Evolutionary conservation across 2,113 vertebrate genomes (phyloP), one percentile per base, ranked within the genome.

Genomic region (Gobio gobio): DNA sequence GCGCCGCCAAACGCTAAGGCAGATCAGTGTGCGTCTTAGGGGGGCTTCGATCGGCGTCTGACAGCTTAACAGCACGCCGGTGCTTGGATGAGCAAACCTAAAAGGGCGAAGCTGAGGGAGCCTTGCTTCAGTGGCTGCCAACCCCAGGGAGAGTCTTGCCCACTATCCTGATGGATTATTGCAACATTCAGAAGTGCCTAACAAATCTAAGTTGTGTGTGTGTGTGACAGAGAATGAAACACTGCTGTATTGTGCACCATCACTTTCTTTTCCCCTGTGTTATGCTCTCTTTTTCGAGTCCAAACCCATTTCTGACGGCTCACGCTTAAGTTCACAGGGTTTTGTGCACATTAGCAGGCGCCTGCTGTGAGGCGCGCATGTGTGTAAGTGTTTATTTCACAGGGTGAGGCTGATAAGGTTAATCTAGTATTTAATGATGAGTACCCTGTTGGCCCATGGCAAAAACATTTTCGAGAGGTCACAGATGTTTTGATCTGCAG

Each of bases 341-440:
- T 56, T 76, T 4, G 26, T 64, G 51, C 59, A 64, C 49, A 40
- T 78, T 78, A 10, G 10, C 81, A 47, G 63, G 64, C 4, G 26
- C 49, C 66, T 64, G 63, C 82, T 87, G 86, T 83, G 87, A 79
- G 56, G 56, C 81, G 29, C 18, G 80, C 58, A 84, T 85, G 79
- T 72, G 81, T 83, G 84, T 86, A 76, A 77, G 64, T 59, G 66
- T 84, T 78, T 87, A 61, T 84, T 51, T 77, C 49, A n/a, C 22
- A 83, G 58, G 45, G 83, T 84, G 78, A 86, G 78, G 68, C 85
- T 83, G 83, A 87, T 86, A 80, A 88, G 72, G 78, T 72, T 84
- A 85, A 84, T 88, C 83, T 86, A 81, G 59, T 82, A 59, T 88
- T 84, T 86, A 83, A 88, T 86, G 78, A 79, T n/a, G 70, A 84